Evolutionary conservation across 2,888 invertebrate genomes (phyloP), one percentile per base, ranked within the genome.

Genomic region (Reticulitermes lucifugus): DNA sequence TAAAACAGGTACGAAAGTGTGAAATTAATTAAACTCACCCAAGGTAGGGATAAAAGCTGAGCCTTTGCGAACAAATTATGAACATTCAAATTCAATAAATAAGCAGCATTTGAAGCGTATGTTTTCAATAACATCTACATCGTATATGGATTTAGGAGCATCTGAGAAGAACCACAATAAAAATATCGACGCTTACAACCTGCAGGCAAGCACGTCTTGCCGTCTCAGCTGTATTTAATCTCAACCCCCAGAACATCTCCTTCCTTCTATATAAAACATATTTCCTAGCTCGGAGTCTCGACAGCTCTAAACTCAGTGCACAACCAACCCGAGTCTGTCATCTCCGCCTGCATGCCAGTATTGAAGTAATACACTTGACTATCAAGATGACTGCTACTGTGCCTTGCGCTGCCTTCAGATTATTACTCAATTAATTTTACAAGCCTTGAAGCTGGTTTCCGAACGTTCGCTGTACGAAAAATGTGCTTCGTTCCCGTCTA

Each of bases 341-440:
- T 21, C 10, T 5, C 43, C 21, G 35, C 77, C 77, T 77, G 18
- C n/a, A 2, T 73, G 25, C 18, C 25, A 1, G 65, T 25, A 25
- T 25, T 25, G 25, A 25, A n/a, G 65, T 6, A 60, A 22, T 65
- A 25, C 9, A 65, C 7, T 7, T 1, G 12, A n/a, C 77, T 25
- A 2, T 46, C 46, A 77, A 46, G 51, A 46, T 77, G 51, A n/a
- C 51, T 46, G 46, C 9, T 0, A 21, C 51, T 77, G n/a, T 10
- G 14, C 46, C 1, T 25, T 2, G 41, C 21, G 10, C 77, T n/a
- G 77, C 12, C 21, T 29, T 35, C 73, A n/a, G 77, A 77, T 77
- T 77, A 77, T 77, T 77, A 77, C 77, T 77, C 77, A 77, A 77
- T 77, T 77, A 43, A 77, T 77, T 77, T 77, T 46, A n/a, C 77